These are phyloP conservation scores for Ammodytes dubius DNA, from an alignment of 2,113 vertebrate species.

Conservation along the genomic window DNA sequence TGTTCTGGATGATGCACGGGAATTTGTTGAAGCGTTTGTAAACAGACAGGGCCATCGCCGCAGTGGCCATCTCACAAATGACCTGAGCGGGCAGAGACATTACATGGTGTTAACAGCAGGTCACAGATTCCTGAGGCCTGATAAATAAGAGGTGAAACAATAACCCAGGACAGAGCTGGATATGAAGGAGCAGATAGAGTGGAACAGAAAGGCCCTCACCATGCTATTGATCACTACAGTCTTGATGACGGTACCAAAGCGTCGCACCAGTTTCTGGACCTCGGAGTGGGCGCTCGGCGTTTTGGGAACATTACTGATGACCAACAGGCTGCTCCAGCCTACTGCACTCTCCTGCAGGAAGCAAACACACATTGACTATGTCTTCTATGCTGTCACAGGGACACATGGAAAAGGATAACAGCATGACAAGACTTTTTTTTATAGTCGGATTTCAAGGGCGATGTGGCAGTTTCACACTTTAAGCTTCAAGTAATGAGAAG, in stretches of 20 bases:
- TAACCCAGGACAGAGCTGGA: background rate
- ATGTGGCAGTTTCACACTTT: background rate
- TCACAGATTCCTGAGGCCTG: background rate
- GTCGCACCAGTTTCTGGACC: slow-evolving; percentile 74
- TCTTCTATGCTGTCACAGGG: background rate
- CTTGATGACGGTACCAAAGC: slow-evolving; percentile 74
- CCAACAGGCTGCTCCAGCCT: slow-evolving; percentile 69
- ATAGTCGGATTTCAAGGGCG: no score
- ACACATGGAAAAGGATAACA: no score
- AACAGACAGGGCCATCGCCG: slow-evolving; percentile 68
- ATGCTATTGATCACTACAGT: slow-evolving; percentile 66
- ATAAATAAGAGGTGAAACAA: background rate
- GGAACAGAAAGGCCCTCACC: slow-evolving; percentile 48
- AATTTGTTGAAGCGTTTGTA: slow-evolving; percentile 75
- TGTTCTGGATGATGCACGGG: slow-evolving; percentile 77
- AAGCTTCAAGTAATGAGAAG: background rate
- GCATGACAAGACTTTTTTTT: no score
- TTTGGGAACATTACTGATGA: slow-evolving; percentile 76
- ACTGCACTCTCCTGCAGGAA: slow-evolving; percentile 41
- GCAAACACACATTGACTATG: background rate
- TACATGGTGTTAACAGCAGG: background rate
- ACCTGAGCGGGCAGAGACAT: slow-evolving; percentile 52
- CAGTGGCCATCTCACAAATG: slow-evolving; percentile 78
- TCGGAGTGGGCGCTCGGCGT: slow-evolving; percentile 39
- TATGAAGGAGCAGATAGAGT: background rate